These are phyloP conservation scores for Pachydiplax longipennis DNA, from an alignment of 2,888 invertebrate species.

Conservation along the genomic window DNA sequence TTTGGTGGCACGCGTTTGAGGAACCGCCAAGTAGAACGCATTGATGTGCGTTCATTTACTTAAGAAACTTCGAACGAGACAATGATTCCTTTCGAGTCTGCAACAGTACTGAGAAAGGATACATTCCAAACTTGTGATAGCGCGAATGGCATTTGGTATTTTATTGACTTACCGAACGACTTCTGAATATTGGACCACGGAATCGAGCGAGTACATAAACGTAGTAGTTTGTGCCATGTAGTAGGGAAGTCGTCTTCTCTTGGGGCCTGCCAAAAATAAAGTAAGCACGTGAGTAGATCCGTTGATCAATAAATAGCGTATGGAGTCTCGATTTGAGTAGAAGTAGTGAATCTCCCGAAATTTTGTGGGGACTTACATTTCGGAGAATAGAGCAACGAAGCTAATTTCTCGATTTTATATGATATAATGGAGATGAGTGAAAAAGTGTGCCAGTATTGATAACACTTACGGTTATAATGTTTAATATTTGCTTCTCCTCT, in stretches of 20 bases:
- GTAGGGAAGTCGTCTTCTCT: not conserved
- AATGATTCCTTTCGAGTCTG: not conserved
- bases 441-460: slow-evolving; percentile 24
- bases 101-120: slow-evolving; percentile 3
- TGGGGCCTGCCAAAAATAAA: slow-evolving; percentile 18
- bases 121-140: slow-evolving; percentile 40
- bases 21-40: not conserved
- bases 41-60: not conserved
- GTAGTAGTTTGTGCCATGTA: slow-evolving; percentile 8
- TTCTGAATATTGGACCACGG: not conserved
- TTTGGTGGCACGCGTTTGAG: not conserved
- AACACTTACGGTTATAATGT: slow-evolving; percentile 11
- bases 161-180: not conserved
- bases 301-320: slow-evolving; percentile 21
- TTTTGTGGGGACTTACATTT: not conserved
- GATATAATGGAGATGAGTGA: slow-evolving; percentile 2
- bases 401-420: slow-evolving; percentile 30
- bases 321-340: slow-evolving; percentile 16
- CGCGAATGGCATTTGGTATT: slow-evolving; percentile 7
- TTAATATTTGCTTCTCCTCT: slow-evolving; percentile 22
- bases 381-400: slow-evolving; percentile 17
- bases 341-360: slow-evolving; percentile 4
- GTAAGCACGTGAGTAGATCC: not conserved
- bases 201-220: not conserved
- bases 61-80: not conserved